phyloP scores from a whole-genome alignment of 2,113 vertebrate species.

The Vombatus ursinus region DNA sequence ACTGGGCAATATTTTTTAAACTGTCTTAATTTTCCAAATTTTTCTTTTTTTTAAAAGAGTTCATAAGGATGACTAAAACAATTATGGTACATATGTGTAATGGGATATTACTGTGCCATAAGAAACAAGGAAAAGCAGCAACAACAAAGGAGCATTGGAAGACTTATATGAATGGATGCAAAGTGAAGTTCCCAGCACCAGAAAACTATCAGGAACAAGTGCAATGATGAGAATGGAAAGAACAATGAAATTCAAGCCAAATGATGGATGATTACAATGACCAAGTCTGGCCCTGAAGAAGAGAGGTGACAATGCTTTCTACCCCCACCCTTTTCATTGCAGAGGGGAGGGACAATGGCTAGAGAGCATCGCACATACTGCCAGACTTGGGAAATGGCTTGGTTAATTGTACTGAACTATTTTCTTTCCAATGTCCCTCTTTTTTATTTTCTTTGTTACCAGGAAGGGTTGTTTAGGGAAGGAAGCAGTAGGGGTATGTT shows the following conservation, averaged over 20 bases:
- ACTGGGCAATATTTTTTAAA: background rate
- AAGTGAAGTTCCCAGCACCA: background rate
- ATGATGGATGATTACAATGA: background rate
- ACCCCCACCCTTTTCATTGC: background rate
- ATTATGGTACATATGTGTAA: background rate
- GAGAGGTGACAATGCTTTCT: background rate
- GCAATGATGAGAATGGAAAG: background rate
- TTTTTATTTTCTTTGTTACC: background rate
- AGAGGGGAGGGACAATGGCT: background rate
- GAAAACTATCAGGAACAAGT: background rate
- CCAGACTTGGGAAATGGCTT: background rate
- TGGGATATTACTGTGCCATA: background rate
- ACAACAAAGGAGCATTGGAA: background rate
- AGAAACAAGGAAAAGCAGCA: background rate
- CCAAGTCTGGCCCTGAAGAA: background rate
- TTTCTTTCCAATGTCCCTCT: background rate
- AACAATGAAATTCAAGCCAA: background rate
- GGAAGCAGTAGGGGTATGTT: background rate
- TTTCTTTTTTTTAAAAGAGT: background rate
- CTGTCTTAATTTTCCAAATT: constrained; percentile 25
- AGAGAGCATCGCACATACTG: background rate
- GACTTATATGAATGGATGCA: background rate
- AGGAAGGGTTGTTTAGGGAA: background rate
- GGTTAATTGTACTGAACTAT: background rate
- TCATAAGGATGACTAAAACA: background rate